Base-by-base conservation (phyloP, 2,113 vertebrate genomes). In the Collichthys lucidus region DNA sequence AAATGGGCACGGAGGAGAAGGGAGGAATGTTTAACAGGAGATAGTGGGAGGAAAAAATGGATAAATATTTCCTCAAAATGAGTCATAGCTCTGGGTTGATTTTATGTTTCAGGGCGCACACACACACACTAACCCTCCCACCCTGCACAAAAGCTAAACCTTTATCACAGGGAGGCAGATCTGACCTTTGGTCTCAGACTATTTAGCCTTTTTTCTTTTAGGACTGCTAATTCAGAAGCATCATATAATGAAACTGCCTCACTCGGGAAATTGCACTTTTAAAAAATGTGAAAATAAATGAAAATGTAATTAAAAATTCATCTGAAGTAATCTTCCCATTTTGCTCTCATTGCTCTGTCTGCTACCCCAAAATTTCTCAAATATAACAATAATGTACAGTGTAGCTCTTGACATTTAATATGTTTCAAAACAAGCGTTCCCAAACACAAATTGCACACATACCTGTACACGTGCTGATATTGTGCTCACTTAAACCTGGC, bases 31-130 rank as follows among this genome's bases (percentile, higher is more conserved):
- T 83, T 70, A 88, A 79, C 49, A 50, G 82, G 62, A 86, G 80
- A 86, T 76, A 64, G 68, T 66, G 66, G 67, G 42, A 68, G 65
- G 42, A 65, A 64, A 87, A 86, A 87, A 86, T 79, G 24, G 81
- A 91, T 91, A 89, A 80, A 89, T 92, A 90, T 89, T 86, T 79
- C 67, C 62, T 59, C 63, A 35, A 79, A 83, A 80, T 85, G 78
- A 90, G 66, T 86, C 82, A 83, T 82, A 56, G 68, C 60, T 60
- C 62, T 46, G 11, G 19, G 53, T 60, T 79, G 67, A 81, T 83
- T 75, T 84, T 81, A 82, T 89, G 74, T 83, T 82, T 78, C 40
- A 73, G 77, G 59, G 7, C 31, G 2, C 31, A 35, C 69, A 79
- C 67, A 66, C 72, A 24, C 22, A 35, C 29, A 31, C n/a, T n/a